Percentiles rank a stretch among this genome's conserved stretches.
Conservation (phyloP, 2,113 vertebrate genomes). For the Hippolais icterina region DNA sequence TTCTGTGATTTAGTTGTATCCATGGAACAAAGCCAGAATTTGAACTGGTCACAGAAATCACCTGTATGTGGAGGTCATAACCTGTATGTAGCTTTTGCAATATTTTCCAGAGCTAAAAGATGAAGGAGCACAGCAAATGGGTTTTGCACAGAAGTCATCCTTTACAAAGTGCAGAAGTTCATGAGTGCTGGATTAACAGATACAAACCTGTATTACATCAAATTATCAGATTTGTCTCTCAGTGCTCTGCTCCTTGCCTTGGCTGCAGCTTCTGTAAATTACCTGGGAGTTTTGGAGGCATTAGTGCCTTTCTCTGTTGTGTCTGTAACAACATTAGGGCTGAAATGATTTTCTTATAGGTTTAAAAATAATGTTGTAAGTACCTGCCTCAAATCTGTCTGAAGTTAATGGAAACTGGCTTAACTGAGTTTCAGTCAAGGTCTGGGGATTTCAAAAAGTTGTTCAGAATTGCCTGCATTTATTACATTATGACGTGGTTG, state of each 20-base stretch:
- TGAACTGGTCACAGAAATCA: neutral
- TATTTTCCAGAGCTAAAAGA: neutral
- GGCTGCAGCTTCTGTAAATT: neutral
- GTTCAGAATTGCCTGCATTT: neutral
- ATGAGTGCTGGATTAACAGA: neutral
- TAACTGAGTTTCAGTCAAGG: neutral
- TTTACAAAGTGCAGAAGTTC: neutral
- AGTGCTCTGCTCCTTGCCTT: neutral
- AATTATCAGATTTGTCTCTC: neutral
- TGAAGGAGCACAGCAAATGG: neutral
- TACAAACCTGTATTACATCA: slow-evolving; percentile 2
- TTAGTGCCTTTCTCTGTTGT: neutral
- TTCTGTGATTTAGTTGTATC: fast-evolving
- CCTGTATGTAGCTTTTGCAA: neutral
- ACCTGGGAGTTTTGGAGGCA: neutral
- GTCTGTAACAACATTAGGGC: neutral
- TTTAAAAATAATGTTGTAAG: neutral
- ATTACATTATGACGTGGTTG: fast-evolving
- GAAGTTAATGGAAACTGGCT: slow-evolving; percentile 1
- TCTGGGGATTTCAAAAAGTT: neutral
- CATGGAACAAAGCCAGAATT: neutral
- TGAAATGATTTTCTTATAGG: neutral
- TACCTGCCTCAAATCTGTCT: neutral
- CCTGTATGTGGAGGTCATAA: neutral
- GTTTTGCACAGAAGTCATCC: neutral